Percentiles rank a stretch among this genome's conserved stretches.
phyloP scores from a whole-genome alignment of 1,140 invertebrate species.

The Zaprionus ghesquierei region DNA sequence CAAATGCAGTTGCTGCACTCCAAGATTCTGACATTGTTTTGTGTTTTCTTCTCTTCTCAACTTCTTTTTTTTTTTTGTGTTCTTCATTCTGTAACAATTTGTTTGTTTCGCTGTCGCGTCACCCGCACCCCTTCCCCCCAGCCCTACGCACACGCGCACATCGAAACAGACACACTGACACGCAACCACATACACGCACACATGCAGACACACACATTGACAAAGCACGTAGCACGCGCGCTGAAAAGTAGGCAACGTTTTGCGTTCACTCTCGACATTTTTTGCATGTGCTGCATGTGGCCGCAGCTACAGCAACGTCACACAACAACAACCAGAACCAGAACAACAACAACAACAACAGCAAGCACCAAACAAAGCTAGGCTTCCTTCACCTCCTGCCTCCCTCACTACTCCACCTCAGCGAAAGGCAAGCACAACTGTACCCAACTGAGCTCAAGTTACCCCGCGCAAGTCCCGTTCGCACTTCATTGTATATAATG shows the following conservation, averaged over 20 bases:
- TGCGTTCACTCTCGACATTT: slow-evolving; percentile 11
- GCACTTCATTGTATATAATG: slow-evolving; percentile 72
- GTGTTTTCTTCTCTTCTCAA: slow-evolving; percentile 31
- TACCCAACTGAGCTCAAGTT: not conserved
- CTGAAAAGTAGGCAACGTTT: slow-evolving; percentile 60
- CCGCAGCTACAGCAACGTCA: slow-evolving; percentile 2
- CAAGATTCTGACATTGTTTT: slow-evolving; percentile 41
- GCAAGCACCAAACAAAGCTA: slow-evolving; percentile 6
- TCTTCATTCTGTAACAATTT: slow-evolving; percentile 41
- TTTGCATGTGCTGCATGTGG: slow-evolving; percentile 32
- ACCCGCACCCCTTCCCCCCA: slow-evolving; percentile 17
- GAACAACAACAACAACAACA: not conserved
- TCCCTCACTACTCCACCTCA: not conserved
- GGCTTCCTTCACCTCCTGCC: slow-evolving; percentile 9
- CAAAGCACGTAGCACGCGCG: slow-evolving; percentile 31
- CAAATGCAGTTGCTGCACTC: slow-evolving; percentile 23
- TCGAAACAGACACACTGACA: slow-evolving; percentile 19
- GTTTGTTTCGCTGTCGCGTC: slow-evolving; percentile 47
- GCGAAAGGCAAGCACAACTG: slow-evolving; percentile 1
- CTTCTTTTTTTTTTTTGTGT: slow-evolving; percentile 18
- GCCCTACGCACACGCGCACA: slow-evolving; percentile 1
- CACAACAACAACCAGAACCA: slow-evolving; percentile 13
- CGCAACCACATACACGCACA: slow-evolving; percentile 1
- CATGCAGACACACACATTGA: slow-evolving; percentile 18
- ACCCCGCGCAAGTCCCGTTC: slow-evolving; percentile 3